Evolutionary conservation across 2,888 invertebrate species (phyloP), one percentile per base, ranked within the genome.

Genomic region (Cheilosia variabilis): DNA sequence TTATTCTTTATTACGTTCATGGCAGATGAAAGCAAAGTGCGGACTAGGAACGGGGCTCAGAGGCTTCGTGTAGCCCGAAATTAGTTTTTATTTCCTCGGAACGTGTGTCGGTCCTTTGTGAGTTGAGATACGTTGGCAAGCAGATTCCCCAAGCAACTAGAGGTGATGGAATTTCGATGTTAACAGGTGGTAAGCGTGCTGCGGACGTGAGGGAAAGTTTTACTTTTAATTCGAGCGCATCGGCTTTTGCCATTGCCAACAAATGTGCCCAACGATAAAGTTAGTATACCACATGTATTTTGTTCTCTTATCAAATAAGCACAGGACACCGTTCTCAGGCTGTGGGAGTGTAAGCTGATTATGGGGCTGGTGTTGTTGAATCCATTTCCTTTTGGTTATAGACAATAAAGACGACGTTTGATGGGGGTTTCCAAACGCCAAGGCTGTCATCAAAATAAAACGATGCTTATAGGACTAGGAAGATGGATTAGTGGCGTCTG

Each of bases 31-130:
- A 53, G 60, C 10, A 34, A 15, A 47, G 17, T 9, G 9, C 19
- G n/a, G 22, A 7, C 22, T 19, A 7, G 31, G 10, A 9, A 15
- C 24, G 2, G 37, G 0, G n/a, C 15, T 0, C 5, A 50, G 22
- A 2, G 37, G 4, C 24, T 22, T 22, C 2, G 19, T 19, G 55
- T 57, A 53, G 65, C 65, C 58, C 41, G 52, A 52, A 55, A 43
- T 52, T 13, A 57, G 24, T 78, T 78, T 50, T 52, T 52, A 63
- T 75, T 69, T 65, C 55, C 52, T 34, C 57, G 78, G 34, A 65
- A 79, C 80, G 84, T 80, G 80, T 80, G 84, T 60, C 63, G 65
- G 84, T 71, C 80, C 75, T 80, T 55, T 41, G 84, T 80, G 65
- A 79, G 75, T 84, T 65, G 52, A 84, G 79, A 84, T 69, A 43